Base-by-base conservation (phyloP, 1,140 invertebrate species). In the Diorhabda carinulata region DNA sequence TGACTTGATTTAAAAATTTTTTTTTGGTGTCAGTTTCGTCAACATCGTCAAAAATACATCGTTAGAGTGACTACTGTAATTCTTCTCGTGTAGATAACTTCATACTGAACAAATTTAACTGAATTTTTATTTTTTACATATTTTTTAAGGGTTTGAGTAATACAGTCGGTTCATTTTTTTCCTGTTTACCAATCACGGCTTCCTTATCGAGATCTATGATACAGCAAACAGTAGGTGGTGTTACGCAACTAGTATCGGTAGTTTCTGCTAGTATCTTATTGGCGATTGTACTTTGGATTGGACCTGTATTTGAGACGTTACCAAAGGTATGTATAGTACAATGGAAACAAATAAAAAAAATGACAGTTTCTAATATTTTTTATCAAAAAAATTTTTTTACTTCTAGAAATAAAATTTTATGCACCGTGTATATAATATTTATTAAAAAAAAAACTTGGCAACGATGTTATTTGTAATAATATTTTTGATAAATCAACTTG, bases 131-230 rank as follows among this genome's bases (percentile, higher is more conserved):
- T 52, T 52, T 8, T 52, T 52, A 8, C 6, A 52, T 52, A 52
- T 8, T 52, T 52, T 68, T 73, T 68, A 64, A 92, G 89, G 92
- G 93, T 43, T 73, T 89, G 0, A 89, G 91, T 66, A 95, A 95
- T 77, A 81, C 93, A 47, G 84, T 94, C 47, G 91, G 90, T 0
- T 92, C 92, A 1, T 93, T 94, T 75, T 96, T 97, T 82, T 88
- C 87, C 4, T 95, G 93, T 76, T 88, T 93, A 77, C 94, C 95
- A 5, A 86, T 94, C 72, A 89, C 91, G 4, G 93, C 91, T 5
- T 95, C 93, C 3, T 80, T 97, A 7, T 94, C 92, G 0, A 83
- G 93, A 62, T 92, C 91, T 0, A 84, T 91, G 43, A 92, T 96
- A 68, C 93, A 95, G 80, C 89, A 94, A 73, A 86, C 88, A 70